Evolutionary conservation across 2,888 invertebrate genomes (phyloP), one percentile per base, ranked within the genome.

Genomic region (Trissolcus brochymenae): DNA sequence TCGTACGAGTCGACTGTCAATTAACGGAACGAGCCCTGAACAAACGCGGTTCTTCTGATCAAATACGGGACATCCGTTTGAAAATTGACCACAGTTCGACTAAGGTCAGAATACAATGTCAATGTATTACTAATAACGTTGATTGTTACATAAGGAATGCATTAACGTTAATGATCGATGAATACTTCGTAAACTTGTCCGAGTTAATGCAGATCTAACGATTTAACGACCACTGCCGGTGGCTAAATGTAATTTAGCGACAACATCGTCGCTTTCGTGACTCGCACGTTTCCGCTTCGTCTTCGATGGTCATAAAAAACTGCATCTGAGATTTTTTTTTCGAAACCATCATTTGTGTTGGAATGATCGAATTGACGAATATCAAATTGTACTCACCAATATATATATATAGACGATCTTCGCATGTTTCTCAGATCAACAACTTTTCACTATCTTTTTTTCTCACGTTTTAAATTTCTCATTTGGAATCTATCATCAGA

Each of bases 121-220:
- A 62, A 64, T 59, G 53, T 35, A 49, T 68, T 64, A 53, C 50
- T 68, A 59, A 70, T 59, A 64, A 70, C 25, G 25, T 67, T 71
- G 35, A 64, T 78, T 66, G 71, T 67, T 75, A 64, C 71, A 86
- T 86, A 83, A 83, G 82, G 83, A 84, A 86, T 82, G 81, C 86
- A 86, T 87, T 85, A 84, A 81, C 67, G 80, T 75, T 84, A 82
- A 83, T 82, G 85, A 87, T 87, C 87, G 84, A 87, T 85, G 83
- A 82, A 81, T 76, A 83, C 82, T 84, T 84, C 83, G 82, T 81
- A 79, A 84, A 84, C 84, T 76, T 81, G 80, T 71, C 78, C 76
- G 76, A 79, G 82, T 84, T 87, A 87, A 88, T 87, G 87, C 82
- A 83, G 84, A 82, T 83, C 84, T 87, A 87, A 88, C 85, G 83